A percentile compares a stretch with the other conserved stretches of the same genome.
Evolutionary conservation across 2,888 invertebrate genomes (phyloP).

Genomic region (Bedellia somnulentella): DNA sequence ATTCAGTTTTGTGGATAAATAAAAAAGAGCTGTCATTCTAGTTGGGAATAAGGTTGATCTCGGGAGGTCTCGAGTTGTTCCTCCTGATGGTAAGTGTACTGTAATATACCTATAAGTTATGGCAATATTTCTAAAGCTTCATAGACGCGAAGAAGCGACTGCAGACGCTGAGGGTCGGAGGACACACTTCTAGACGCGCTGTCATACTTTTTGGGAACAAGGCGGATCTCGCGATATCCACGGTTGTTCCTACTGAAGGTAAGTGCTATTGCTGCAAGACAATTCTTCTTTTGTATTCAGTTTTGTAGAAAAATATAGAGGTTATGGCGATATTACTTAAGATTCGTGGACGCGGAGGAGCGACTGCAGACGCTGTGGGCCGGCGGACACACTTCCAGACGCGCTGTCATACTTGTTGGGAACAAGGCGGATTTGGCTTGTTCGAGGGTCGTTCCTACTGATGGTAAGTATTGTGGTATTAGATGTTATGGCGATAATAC

Average conservation of each 20-base stretch:
- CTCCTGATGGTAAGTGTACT: conserved; percentile 81
- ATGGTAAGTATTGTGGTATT: conserved; percentile 83
- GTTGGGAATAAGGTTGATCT: conserved; percentile 95
- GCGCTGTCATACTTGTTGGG: conserved; percentile 89
- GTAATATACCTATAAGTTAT: no score
- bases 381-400: conserved; percentile 75
- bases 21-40: conserved; percentile 85
- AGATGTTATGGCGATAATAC: no score
- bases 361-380: conserved; percentile 83
- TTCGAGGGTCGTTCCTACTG: conserved; percentile 79
- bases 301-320: no score
- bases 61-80: conserved; percentile 80
- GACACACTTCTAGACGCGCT: conserved; percentile 78
- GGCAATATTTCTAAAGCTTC: no score
- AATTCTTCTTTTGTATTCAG: no score
- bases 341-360: conserved; percentile 80
- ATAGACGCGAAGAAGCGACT: conserved; percentile 80
- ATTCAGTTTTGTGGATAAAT: no score
- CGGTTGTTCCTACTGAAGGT: conserved; percentile 88
- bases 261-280: no score
- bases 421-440: conserved; percentile 94
- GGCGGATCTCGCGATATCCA: conserved; percentile 86
- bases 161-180: conserved; percentile 80
- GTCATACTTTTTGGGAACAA: conserved; percentile 95
- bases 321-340: no score